These are phyloP conservation scores for Eurystomus gularis DNA, from an alignment of 2,113 vertebrate genomes.

Conservation along the genomic window DNA sequence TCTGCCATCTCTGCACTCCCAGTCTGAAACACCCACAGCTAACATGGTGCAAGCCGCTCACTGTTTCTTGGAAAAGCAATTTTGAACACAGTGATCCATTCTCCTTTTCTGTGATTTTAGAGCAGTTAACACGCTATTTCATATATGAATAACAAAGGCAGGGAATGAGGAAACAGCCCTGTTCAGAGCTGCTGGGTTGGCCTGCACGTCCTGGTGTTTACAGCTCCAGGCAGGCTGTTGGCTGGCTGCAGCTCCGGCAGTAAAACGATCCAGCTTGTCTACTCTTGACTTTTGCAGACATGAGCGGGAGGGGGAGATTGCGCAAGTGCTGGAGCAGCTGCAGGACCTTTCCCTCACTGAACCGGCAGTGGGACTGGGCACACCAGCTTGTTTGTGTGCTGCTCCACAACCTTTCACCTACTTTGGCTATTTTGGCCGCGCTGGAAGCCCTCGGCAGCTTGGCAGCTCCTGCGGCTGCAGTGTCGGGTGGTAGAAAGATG, in stretches of 20 bases:
- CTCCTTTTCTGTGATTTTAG: neutral
- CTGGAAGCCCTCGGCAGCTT: neutral
- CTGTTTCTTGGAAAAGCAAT: neutral
- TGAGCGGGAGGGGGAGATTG: neutral
- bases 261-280: slow-evolving; percentile 37
- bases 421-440: neutral
- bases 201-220: neutral
- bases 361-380: neutral
- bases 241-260: neutral
- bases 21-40: neutral
- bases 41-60: neutral
- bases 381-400: slow-evolving; percentile 23
- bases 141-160: neutral
- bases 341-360: slow-evolving; percentile 52
- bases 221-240: neutral
- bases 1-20: neutral
- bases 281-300: slow-evolving; percentile 32
- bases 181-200: neutral
- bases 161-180: neutral
- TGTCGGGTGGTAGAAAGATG: neutral
- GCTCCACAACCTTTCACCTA: slow-evolving; percentile 57
- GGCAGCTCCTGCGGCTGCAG: neutral
- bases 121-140: neutral
- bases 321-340: neutral
- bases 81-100: neutral